phyloP scores from a whole-genome alignment of 2,797 vertebrate genomes.

The Crax fasciolata region DNA sequence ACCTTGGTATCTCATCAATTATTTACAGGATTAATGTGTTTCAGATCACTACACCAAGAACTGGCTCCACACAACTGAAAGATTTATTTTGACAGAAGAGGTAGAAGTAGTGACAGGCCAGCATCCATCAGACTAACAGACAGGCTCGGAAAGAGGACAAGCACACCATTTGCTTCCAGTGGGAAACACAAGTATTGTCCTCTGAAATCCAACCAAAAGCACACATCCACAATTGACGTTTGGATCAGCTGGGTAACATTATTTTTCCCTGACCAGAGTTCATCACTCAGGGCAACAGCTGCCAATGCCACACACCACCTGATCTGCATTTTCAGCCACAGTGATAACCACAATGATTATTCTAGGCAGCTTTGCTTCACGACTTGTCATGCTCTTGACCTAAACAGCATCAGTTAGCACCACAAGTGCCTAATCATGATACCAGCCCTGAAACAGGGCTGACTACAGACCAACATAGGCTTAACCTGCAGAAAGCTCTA shows the following conservation, averaged over 20 bases:
- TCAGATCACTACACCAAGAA: neutral
- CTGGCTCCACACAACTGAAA: neutral
- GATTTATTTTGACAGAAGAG: neutral
- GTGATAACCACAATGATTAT: neutral
- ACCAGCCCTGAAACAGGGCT: neutral
- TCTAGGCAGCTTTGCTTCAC: neutral
- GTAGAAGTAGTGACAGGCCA: neutral
- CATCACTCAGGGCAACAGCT: neutral
- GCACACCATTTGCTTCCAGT: neutral
- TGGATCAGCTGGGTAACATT: neutral
- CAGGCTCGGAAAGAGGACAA: neutral
- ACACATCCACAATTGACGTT: neutral
- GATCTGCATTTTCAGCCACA: neutral
- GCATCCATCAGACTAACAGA: neutral
- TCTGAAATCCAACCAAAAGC: neutral
- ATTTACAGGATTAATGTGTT: neutral
- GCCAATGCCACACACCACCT: neutral
- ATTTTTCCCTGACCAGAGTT: neutral
- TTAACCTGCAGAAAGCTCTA: neutral
- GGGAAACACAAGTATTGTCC: neutral
- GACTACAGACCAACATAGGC: neutral
- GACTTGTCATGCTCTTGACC: neutral
- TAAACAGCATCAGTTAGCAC: neutral
- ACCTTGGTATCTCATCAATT: neutral
- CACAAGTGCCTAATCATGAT: neutral